These are phyloP conservation scores for Ctenopoma multispine DNA, from an alignment of 2,797 vertebrate species.

Conservation along the genomic window DNA sequence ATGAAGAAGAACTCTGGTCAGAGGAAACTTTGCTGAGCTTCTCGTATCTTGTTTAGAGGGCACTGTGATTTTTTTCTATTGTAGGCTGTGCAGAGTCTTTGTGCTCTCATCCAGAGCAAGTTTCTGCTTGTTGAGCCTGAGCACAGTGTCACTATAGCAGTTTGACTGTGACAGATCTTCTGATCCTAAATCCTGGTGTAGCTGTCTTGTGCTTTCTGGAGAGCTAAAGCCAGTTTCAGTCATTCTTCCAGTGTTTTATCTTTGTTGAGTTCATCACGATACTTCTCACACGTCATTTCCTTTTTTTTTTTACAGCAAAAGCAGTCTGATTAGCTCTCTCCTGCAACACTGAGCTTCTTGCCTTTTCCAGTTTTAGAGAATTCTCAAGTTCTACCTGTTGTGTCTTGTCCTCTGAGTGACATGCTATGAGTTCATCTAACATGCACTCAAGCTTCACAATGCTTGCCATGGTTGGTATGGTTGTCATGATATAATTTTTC, in stretches of 20 bases:
- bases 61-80: too few species aligned
- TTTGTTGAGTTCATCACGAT: rapidly evolving
- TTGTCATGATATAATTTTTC: background rate
- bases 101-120: too few species aligned
- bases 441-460: background rate
- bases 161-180: background rate
- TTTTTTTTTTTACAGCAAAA: background rate
- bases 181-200: background rate
- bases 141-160: background rate
- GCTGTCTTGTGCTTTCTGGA: background rate
- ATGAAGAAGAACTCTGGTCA: too few species aligned
- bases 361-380: background rate
- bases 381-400: background rate
- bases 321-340: background rate
- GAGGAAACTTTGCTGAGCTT: too few species aligned
- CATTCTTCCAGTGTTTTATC: background rate
- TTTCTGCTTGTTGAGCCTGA: background rate
- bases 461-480: background rate
- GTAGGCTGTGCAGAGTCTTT: too few species aligned
- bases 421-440: background rate
- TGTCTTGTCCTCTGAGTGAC: background rate
- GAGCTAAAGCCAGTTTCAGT: background rate
- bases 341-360: background rate
- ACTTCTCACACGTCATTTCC: rapidly evolving
- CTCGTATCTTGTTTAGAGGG: too few species aligned